Evolutionary conservation across 2,888 invertebrate species (phyloP), one percentile per base, ranked within the genome.

Genomic region (Drosophila neonasuta): DNA sequence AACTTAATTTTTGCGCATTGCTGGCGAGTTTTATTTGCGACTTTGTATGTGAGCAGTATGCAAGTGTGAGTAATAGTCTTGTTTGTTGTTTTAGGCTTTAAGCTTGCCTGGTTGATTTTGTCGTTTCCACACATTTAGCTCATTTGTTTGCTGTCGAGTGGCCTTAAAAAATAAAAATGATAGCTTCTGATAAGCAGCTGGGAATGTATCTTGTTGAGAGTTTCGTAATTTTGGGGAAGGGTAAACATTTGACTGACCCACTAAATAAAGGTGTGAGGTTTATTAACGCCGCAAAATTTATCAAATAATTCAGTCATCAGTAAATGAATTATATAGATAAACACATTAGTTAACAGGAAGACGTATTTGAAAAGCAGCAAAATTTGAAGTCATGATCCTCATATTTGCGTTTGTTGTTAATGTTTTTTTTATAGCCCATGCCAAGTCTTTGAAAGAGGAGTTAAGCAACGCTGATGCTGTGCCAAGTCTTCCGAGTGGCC

Each of bases 401-500:
- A 36, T 36, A 36, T 80, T 57, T 55, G 50, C 69, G 64, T 36
- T 34, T 20, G 20, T 20, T 20, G 20, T 20, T 20, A 4, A 4
- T 17, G 17, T 20, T 20, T 20, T 39, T 46, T 48, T 71, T 80
- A 59, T 73, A 83, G 83, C 73, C 51, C 64, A 68, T 62, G 80
- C 79, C 69, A 85, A 81, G 50, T 87, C 83, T 56, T 29, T 75
- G 57, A 51, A 69, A 29, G 75, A 79, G 10, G 75, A 81, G 10
- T 44, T 46, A 48, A 59, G n/a, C 54, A 58, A 74, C 61, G 59
- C 61, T 29, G 78, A 75, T 32, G 71, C 71, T 15, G 77, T 73
- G 66, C 41, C 78, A 58, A 80, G 78, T 65, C 86, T 86, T 64
- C 68, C 79, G 55, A 74, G 67, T 62, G 77, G 56, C 44, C 60